These are phyloP conservation scores for Vireo griseus DNA, from an alignment of 2,797 vertebrate species.

Conservation along the genomic window DNA sequence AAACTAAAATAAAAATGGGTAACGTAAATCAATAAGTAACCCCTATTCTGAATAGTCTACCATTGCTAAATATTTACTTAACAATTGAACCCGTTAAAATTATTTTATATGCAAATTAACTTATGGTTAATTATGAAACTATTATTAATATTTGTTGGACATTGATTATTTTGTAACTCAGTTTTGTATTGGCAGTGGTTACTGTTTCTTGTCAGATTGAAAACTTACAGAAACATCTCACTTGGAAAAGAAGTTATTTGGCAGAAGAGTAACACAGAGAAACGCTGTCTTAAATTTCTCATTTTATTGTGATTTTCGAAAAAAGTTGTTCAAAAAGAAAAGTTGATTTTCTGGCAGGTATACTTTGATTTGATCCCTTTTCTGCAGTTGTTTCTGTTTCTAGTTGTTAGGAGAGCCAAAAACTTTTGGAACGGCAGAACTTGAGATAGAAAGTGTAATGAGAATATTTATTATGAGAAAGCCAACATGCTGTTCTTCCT, in stretches of 20 bases:
- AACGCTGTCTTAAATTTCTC: background rate
- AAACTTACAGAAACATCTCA: background rate
- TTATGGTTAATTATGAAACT: background rate
- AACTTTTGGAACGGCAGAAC: background rate
- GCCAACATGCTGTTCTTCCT: background rate
- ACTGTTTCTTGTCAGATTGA: background rate
- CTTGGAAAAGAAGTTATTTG: background rate
- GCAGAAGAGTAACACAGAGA: background rate
- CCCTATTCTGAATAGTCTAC: background rate
- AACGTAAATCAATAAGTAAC: background rate
- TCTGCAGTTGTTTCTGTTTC: background rate
- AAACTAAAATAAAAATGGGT: background rate
- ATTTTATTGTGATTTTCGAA: background rate
- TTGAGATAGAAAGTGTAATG: background rate
- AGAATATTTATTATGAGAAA: background rate
- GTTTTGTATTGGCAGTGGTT: background rate
- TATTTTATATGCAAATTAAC: background rate
- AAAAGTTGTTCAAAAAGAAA: background rate
- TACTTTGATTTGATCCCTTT: background rate
- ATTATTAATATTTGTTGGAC: background rate
- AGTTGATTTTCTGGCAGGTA: background rate
- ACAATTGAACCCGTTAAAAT: background rate
- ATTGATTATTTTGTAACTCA: background rate
- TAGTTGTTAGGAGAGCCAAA: background rate
- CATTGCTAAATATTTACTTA: background rate